Percentiles rank a stretch among this genome's conserved stretches.
These are phyloP conservation scores for Nasonia vitripennis DNA, from an alignment of 1,140 invertebrate species.

Conservation along the genomic window DNA sequence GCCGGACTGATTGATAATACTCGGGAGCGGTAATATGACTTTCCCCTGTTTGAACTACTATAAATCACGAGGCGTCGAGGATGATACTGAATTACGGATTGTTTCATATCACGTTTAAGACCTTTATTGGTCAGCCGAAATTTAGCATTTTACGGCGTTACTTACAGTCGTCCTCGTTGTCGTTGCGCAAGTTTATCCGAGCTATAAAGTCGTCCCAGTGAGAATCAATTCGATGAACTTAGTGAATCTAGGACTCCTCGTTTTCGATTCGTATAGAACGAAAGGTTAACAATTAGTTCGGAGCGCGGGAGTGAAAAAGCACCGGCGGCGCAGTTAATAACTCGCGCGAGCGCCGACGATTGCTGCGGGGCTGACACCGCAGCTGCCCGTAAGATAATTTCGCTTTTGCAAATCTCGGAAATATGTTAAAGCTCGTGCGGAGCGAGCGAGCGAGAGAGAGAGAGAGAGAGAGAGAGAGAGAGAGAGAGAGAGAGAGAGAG, in stretches of 20 bases:
- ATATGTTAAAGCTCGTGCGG: slow-evolving; percentile 14
- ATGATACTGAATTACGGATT: slow-evolving; percentile 52
- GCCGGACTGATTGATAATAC: slow-evolving; percentile 46
- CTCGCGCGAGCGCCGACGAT: background rate
- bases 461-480: background rate
- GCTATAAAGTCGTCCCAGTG: slow-evolving; percentile 41
- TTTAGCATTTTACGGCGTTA: slow-evolving; percentile 42
- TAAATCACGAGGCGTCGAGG: slow-evolving; percentile 47
- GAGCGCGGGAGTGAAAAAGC: background rate
- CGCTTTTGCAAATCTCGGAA: slow-evolving; percentile 38
- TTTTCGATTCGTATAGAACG: too few species aligned
- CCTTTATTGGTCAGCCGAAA: slow-evolving; percentile 51
- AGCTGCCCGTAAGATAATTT: slow-evolving; percentile 50
- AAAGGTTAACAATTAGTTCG: slow-evolving; percentile 10
- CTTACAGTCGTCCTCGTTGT: background rate
- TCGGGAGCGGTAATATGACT: slow-evolving; percentile 41
- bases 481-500: too few species aligned
- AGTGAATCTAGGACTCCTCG: too few species aligned
- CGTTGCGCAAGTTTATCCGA: slow-evolving; percentile 32
- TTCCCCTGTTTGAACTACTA: slow-evolving; percentile 50
- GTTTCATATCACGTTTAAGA: slow-evolving; percentile 47
- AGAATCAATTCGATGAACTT: slow-evolving; percentile 32
- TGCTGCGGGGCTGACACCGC: slow-evolving; percentile 11
- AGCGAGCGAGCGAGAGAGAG: background rate
- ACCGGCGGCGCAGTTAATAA: background rate